These are phyloP conservation scores for Kryptolebias marmoratus DNA, from an alignment of 2,113 vertebrate genomes.

Conservation along the genomic window DNA sequence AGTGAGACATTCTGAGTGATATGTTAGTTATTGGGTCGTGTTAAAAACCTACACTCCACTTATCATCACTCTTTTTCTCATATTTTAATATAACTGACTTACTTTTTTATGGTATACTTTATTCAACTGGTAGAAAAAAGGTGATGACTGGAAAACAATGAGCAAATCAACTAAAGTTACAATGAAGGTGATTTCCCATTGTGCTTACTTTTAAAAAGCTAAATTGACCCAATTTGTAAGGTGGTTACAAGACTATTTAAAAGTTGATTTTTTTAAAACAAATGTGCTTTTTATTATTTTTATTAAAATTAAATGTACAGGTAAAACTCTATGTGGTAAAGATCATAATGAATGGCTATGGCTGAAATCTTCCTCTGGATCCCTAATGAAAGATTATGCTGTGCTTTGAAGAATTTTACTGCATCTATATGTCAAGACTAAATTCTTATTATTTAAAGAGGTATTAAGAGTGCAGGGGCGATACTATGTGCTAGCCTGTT, in stretches of 20 bases:
- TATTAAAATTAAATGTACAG: conserved; percentile 83
- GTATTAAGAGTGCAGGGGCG: conserved; percentile 81
- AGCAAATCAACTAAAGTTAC: conserved; percentile 28
- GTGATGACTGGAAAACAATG: conserved; percentile 9
- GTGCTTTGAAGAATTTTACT: conserved; percentile 86
- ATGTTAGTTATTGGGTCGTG: conserved; percentile 61
- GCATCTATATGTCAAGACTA: conserved; percentile 85
- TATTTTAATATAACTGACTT: conserved; percentile 35
- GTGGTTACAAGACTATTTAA: conserved; percentile 79
- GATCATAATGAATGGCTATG: conserved; percentile 85
- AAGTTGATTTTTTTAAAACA: conserved; percentile 79
- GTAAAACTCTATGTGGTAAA: conserved; percentile 84
- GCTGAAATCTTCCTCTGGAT: conserved; percentile 76
- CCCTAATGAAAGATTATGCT: conserved; percentile 84
- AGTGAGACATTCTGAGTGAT: conserved; percentile 62
- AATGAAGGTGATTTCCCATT: conserved; percentile 32
- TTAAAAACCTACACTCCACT: conserved; percentile 59
- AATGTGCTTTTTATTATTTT: conserved; percentile 81
- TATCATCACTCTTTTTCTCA: conserved; percentile 46
- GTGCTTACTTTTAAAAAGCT: conserved; percentile 34
- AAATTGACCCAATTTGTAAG: conserved; percentile 65
- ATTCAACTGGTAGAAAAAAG: conserved; percentile 15
- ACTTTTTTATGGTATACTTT: conserved; percentile 23
- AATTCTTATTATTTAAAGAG: conserved; percentile 86
- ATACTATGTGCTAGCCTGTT: conserved; percentile 76